phyloP scores from a whole-genome alignment of 1,140 invertebrate species.

The Euwallacea fornicatus region DNA sequence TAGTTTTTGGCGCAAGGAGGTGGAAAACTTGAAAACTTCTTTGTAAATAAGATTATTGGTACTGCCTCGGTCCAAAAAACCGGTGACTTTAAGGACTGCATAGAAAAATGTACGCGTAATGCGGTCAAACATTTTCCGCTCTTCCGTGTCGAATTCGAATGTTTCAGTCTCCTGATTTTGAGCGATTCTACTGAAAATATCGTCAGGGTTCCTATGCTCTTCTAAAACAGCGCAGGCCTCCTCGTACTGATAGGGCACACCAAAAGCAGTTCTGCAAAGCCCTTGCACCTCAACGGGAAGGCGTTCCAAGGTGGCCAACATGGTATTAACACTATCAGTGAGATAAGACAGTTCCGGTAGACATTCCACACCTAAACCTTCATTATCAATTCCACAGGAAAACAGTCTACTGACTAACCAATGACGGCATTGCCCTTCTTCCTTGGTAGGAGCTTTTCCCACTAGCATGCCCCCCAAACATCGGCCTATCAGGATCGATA shows the following conservation, averaged over 20 bases:
- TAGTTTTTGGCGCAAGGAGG: constrained; percentile 44
- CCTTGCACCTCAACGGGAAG: constrained; percentile 38
- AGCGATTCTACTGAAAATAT: constrained; percentile 48
- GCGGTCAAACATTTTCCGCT: constrained; percentile 56
- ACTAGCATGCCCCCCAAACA: constrained; percentile 63
- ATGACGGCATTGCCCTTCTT: constrained; percentile 55
- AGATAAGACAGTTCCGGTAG: constrained; percentile 38
- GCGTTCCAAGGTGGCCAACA: constrained; percentile 39
- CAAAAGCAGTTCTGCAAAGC: constrained; percentile 44
- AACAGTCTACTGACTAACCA: constrained; percentile 63
- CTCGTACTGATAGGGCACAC: constrained; percentile 46
- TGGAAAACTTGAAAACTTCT: constrained; percentile 44
- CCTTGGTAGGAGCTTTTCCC: constrained; percentile 54
- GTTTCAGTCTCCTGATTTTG: constrained; percentile 53
- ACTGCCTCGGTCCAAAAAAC: constrained; percentile 45
- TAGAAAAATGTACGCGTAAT: constrained; percentile 59
- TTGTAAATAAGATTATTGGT: constrained; percentile 37
- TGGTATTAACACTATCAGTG: constrained; percentile 19
- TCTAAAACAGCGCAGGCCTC: constrained; percentile 46
- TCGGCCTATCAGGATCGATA: constrained; percentile 63
- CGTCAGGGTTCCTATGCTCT: constrained; percentile 23
- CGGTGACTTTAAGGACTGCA: constrained; percentile 60
- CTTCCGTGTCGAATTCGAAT: constrained; percentile 49
- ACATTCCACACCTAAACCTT: constrained; percentile 35
- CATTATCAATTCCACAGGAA: constrained; percentile 58